Evolutionary conservation across 2,113 vertebrate species (phyloP).

Genomic region (Heterotilapia buettikoferi): DNA sequence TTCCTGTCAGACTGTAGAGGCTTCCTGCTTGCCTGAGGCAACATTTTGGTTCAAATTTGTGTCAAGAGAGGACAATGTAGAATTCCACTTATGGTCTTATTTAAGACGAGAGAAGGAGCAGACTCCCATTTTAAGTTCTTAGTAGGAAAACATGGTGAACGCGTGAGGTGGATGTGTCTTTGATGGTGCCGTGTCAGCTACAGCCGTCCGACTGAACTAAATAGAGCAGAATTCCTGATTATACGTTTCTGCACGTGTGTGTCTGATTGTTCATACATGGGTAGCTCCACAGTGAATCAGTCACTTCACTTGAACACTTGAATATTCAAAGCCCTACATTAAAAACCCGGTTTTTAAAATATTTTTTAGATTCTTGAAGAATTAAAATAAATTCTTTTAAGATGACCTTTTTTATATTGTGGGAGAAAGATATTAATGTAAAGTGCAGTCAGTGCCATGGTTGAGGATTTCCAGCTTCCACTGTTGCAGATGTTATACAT

Average conservation of each 20-base stretch:
- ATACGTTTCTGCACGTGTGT: background rate
- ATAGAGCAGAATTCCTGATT: constrained; percentile 40
- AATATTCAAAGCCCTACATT: background rate
- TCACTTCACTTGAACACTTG: background rate
- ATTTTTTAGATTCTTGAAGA: background rate
- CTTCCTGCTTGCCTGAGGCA: background rate
- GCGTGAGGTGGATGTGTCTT: background rate
- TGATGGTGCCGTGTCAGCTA: background rate
- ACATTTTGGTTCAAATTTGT: background rate
- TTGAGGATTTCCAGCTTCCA: background rate
- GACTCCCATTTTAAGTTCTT: background rate
- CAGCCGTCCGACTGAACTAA: background rate
- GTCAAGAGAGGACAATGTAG: background rate
- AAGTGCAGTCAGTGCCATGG: background rate
- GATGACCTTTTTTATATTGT: background rate
- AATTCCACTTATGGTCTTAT: background rate
- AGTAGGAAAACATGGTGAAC: background rate
- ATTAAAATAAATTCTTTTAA: background rate
- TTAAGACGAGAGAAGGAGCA: background rate
- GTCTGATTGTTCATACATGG: background rate
- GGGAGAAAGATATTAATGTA: background rate
- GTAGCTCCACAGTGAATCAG: background rate
- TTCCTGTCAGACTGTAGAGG: background rate
- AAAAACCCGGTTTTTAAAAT: accelerated
- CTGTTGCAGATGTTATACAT: background rate